A percentile compares a stretch with the other conserved stretches of the same genome.
Evolutionary conservation across 1,140 invertebrate genomes (phyloP).

Genomic region (Penaeus indicus): DNA sequence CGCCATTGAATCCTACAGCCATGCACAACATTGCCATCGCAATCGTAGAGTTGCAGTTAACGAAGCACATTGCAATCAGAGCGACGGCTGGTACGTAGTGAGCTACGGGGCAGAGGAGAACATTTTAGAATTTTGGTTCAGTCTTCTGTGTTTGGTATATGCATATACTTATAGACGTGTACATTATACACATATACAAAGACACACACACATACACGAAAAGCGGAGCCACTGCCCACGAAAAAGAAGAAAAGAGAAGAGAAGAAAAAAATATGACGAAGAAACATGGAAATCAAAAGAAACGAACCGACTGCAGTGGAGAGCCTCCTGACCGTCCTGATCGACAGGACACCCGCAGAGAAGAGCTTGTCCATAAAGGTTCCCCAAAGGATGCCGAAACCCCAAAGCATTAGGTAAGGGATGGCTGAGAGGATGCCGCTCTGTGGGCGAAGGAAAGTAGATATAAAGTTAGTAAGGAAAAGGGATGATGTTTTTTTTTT

Average conservation of each 20-base stretch:
- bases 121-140: neutral
- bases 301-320: too few relatives aligned
- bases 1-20: slow-evolving; percentile 80
- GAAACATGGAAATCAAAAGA: neutral
- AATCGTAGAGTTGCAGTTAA: slow-evolving; percentile 79
- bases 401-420: neutral
- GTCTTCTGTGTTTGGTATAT: too few relatives aligned
- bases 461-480: neutral
- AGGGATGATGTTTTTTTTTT: too few relatives aligned
- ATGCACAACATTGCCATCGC: slow-evolving; percentile 81
- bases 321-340: too few relatives aligned
- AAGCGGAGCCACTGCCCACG: too few relatives aligned
- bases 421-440: neutral
- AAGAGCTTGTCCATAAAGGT: too few relatives aligned
- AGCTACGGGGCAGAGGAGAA: slow-evolving; percentile 69
- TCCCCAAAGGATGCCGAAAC: neutral
- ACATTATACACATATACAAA: too few relatives aligned
- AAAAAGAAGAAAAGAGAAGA: too few relatives aligned
- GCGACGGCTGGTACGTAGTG: slow-evolving; percentile 81
- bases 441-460: neutral
- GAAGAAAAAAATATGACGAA: neutral
- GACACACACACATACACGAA: too few relatives aligned
- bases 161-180: too few relatives aligned
- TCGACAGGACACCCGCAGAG: too few relatives aligned
- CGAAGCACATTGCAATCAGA: slow-evolving; percentile 82